phyloP scores from a whole-genome alignment of 2,888 invertebrate species.

The Ichneumoninae sp. region DNA sequence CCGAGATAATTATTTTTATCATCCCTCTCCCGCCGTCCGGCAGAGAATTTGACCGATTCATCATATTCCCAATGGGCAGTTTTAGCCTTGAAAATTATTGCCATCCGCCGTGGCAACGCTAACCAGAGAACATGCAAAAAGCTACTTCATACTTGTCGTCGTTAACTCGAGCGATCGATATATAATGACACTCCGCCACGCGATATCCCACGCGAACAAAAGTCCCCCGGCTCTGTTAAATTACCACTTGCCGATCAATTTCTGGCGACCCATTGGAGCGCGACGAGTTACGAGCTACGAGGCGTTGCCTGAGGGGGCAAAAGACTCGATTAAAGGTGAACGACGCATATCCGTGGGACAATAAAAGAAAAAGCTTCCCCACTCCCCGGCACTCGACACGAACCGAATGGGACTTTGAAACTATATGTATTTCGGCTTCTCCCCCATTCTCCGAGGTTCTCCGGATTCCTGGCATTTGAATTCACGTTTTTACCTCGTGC shows the following conservation, averaged over 20 bases:
- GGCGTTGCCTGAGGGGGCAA: slow-evolving; percentile 23
- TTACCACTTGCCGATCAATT: slow-evolving; percentile 75
- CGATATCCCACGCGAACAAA: slow-evolving; percentile 25
- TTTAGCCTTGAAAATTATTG: slow-evolving; percentile 24
- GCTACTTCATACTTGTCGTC: slow-evolving; percentile 57
- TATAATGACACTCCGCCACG: slow-evolving; percentile 36
- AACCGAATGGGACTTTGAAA: slow-evolving; percentile 43
- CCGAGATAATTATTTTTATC: slow-evolving; percentile 65
- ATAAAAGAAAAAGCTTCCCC: background rate
- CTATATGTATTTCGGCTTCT: slow-evolving; percentile 23
- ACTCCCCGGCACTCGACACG: background rate
- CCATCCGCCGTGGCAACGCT: slow-evolving; percentile 3
- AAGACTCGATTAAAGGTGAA: slow-evolving; percentile 59
- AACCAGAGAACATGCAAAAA: slow-evolving; percentile 42
- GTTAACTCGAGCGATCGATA: slow-evolving; percentile 59
- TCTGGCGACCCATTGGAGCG: slow-evolving; percentile 72
- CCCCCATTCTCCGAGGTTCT: slow-evolving; percentile 4
- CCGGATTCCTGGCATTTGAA: slow-evolving; percentile 43
- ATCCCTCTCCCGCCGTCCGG: slow-evolving; percentile 39
- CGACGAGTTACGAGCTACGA: slow-evolving; percentile 50
- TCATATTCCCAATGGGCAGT: slow-evolving; percentile 17
- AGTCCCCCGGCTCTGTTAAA: slow-evolving; percentile 64
- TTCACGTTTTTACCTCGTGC: slow-evolving; percentile 20
- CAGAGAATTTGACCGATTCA: background rate
- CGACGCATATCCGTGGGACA: slow-evolving; percentile 31